These are phyloP conservation scores for Todus mexicanus DNA, from an alignment of 2,797 vertebrate genomes.

Conservation along the genomic window DNA sequence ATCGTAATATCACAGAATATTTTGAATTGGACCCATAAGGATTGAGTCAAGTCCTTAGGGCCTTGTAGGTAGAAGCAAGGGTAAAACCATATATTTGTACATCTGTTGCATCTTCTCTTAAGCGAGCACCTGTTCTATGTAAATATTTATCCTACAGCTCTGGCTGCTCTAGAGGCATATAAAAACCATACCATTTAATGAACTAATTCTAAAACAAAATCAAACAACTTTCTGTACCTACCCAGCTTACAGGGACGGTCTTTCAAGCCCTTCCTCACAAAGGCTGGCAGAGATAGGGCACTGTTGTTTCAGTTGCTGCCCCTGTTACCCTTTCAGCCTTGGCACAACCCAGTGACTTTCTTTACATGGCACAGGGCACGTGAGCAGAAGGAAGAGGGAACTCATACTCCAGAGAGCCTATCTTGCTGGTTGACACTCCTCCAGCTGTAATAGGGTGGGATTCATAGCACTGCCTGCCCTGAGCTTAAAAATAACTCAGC, in stretches of 20 bases:
- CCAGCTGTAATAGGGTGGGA: background rate
- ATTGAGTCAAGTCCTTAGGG: background rate
- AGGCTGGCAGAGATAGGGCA: background rate
- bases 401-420: background rate
- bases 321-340: background rate
- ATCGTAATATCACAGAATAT: background rate
- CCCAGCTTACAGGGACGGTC: background rate
- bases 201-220: background rate
- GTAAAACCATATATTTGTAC: background rate
- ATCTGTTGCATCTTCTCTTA: background rate
- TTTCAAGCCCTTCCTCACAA: background rate
- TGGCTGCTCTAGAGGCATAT: background rate
- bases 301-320: background rate
- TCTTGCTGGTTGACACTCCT: background rate
- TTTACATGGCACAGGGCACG: background rate
- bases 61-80: background rate
- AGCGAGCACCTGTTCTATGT: background rate
- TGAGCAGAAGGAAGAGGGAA: background rate
- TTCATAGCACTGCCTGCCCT: background rate
- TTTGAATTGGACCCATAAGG: background rate
- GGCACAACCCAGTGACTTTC: background rate
- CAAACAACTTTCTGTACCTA: background rate
- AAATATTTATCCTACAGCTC: background rate
- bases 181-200: background rate
- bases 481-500: constrained; percentile 18